phyloP scores from a whole-genome alignment of 1,140 invertebrate genomes.

The Heliconius himera region DNA sequence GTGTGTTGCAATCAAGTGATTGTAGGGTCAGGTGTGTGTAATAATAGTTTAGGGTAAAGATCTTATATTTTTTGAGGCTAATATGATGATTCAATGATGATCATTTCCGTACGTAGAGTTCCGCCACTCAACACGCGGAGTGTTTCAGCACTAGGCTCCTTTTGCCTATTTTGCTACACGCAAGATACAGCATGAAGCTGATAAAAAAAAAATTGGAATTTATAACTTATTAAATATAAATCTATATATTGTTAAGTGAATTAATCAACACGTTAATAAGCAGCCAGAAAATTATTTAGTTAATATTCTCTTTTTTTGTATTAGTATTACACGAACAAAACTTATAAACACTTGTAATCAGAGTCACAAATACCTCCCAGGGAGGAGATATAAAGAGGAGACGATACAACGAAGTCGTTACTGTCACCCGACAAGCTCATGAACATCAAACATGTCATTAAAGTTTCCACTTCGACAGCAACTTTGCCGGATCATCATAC shows the following conservation, averaged over 20 bases:
- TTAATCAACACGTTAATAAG: not conserved
- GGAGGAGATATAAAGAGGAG: not conserved
- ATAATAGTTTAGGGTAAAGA: not conserved
- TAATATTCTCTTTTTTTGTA: not conserved
- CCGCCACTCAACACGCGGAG: too few relatives aligned
- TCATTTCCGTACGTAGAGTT: too few relatives aligned
- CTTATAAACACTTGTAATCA: not conserved
- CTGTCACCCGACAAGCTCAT: not conserved
- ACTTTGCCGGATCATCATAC: not conserved
- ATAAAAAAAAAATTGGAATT: not conserved
- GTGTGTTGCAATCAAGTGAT: not conserved
- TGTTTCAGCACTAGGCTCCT: too few relatives aligned
- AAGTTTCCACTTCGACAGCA: conserved; percentile 3
- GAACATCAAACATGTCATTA: conserved; percentile 10
- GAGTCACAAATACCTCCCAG: not conserved
- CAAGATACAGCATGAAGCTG: too few relatives aligned
- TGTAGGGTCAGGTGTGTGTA: not conserved
- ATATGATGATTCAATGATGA: not conserved
- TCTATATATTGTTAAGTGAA: not conserved
- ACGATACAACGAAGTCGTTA: not conserved
- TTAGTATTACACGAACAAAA: not conserved
- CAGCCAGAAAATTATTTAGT: not conserved
- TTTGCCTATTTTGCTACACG: too few relatives aligned
- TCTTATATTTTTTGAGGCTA: not conserved
- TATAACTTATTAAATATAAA: not conserved